A percentile compares a stretch with the other conserved stretches of the same genome.
Evolutionary conservation across 1,140 invertebrate species (phyloP).

Genomic region (Drosophila tropicalis): DNA sequence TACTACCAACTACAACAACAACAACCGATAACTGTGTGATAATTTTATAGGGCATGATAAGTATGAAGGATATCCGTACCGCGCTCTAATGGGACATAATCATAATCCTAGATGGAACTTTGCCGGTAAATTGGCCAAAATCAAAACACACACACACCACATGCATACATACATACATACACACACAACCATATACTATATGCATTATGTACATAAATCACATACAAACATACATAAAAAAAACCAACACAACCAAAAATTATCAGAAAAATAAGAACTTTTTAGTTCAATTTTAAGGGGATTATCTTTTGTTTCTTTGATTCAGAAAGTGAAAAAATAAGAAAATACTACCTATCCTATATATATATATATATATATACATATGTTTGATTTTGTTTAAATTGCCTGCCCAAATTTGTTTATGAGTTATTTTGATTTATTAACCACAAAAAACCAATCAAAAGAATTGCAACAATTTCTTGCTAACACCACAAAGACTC

Average conservation of each 20-base stretch:
- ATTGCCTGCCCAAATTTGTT: slow-evolving; percentile 32
- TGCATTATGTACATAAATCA: slow-evolving; percentile 29
- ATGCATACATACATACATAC: slow-evolving; percentile 27
- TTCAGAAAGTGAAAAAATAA: slow-evolving; percentile 3
- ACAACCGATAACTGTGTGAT: slow-evolving; percentile 60
- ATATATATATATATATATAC: too few species aligned
- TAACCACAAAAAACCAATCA: slow-evolving; percentile 17
- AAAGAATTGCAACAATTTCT: neutral
- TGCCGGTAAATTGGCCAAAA: slow-evolving; percentile 82
- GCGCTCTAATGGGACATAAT: slow-evolving; percentile 82
- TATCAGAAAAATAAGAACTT: neutral
- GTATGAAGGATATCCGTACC: slow-evolving; percentile 83
- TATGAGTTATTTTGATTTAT: slow-evolving; percentile 23
- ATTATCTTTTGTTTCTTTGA: neutral
- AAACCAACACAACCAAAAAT: neutral
- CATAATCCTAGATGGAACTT: slow-evolving; percentile 83
- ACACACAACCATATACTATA: slow-evolving; percentile 34
- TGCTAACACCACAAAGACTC: neutral
- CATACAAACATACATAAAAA: slow-evolving; percentile 31
- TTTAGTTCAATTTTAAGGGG: neutral
- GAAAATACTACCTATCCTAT: neutral
- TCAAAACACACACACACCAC: slow-evolving; percentile 29
- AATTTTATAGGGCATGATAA: slow-evolving; percentile 81
- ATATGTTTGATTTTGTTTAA: neutral
- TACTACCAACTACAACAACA: slow-evolving; percentile 24